Conservation (phyloP, 2,113 vertebrate species). For the Speoplatyrhinus poulsoni region DNA sequence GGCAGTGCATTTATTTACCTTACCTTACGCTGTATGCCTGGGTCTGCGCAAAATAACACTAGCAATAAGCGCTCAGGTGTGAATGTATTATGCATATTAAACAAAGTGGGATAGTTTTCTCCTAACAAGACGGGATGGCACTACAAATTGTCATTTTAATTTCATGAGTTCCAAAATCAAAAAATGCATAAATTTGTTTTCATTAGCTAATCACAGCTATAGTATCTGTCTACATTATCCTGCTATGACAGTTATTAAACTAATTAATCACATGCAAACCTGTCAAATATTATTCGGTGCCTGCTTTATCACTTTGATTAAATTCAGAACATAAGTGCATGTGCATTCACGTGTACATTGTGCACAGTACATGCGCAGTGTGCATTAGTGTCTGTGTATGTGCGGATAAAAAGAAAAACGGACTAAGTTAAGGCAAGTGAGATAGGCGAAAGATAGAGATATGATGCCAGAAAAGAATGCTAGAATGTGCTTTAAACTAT, state of each 20-base stretch:
- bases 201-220: conserved; percentile 62
- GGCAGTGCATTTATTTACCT: conserved; percentile 29
- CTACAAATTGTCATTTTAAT: conserved; percentile 55
- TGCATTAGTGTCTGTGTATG: conserved; percentile 5
- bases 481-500: conserved; percentile 29
- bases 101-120: conserved; percentile 41
- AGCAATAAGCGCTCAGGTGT: conserved; percentile 35
- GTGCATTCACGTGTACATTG: background rate
- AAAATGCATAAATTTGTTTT: conserved; percentile 72
- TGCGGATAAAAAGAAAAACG: background rate
- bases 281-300: conserved; percentile 55
- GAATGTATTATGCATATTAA: conserved; percentile 16
- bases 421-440: background rate
- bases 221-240: conserved; percentile 42
- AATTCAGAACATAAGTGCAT: conserved; percentile 39
- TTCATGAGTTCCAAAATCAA: conserved; percentile 60
- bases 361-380: background rate
- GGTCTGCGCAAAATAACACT: conserved; percentile 14
- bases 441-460: conserved; percentile 1
- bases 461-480: conserved; percentile 23
- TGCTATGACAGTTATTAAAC: conserved; percentile 64
- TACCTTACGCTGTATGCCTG: conserved; percentile 16
- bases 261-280: conserved; percentile 75
- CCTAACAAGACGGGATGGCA: conserved; percentile 8
- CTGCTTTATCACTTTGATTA: conserved; percentile 68